A percentile compares a stretch with the other conserved stretches of the same genome.
phyloP scores from a whole-genome alignment of 2,888 invertebrate species.

The Cosmia pyralina region DNA sequence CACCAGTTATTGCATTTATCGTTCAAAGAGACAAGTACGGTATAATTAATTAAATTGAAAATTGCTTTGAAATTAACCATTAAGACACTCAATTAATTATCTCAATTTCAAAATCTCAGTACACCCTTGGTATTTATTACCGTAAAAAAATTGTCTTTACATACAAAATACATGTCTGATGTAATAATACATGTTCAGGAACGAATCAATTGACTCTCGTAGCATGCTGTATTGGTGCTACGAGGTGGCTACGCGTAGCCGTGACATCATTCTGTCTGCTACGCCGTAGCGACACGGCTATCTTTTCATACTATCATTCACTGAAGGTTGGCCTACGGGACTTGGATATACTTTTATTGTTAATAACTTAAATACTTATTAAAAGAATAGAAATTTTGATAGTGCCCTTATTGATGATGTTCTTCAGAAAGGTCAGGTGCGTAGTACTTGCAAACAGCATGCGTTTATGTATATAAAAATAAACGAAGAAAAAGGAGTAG shows the following conservation, averaged over 20 bases:
- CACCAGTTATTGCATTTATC: not conserved
- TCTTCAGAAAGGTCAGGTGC: not conserved
- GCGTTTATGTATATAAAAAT: too few species aligned
- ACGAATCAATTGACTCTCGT: not conserved
- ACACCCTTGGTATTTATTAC: not conserved
- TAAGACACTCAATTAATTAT: not conserved
- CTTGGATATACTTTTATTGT: slow-evolving; percentile 13
- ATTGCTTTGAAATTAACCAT: not conserved
- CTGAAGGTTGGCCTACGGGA: not conserved
- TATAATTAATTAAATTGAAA: not conserved
- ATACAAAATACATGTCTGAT: not conserved
- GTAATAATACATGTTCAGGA: not conserved
- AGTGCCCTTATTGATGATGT: not conserved
- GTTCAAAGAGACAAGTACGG: too few species aligned
- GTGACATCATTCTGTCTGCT: slow-evolving; percentile 25
- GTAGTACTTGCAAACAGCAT: not conserved
- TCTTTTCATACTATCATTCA: not conserved
- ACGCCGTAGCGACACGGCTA: slow-evolving; percentile 28
- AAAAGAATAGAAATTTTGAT: not conserved
- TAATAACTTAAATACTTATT: not conserved
- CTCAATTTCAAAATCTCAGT: not conserved
- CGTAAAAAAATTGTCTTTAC: not conserved
- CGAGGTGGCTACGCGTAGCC: slow-evolving; percentile 28
- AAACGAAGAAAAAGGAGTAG: too few species aligned
- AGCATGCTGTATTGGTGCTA: slow-evolving; percentile 14